Conservation (phyloP, 2,888 invertebrate species). For the Galerucella nymphaeae region DNA sequence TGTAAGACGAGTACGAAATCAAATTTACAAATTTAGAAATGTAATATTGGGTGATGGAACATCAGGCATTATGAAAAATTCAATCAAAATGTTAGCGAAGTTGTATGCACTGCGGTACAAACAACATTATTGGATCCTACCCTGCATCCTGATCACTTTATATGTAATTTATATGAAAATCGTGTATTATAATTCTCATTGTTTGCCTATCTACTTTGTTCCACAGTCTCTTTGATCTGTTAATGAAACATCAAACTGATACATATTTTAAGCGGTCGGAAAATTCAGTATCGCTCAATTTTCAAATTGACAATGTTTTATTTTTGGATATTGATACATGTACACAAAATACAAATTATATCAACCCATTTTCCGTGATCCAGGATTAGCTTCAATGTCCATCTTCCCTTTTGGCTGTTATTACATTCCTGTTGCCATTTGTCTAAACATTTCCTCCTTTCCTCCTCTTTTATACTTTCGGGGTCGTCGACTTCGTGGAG, state of each 20-base stretch:
- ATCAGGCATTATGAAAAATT: too few relatives aligned
- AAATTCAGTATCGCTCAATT: not conserved
- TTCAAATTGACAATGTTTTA: not conserved
- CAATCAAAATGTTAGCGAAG: too few relatives aligned
- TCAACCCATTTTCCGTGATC: not conserved
- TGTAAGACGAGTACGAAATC: slow-evolving; percentile 21
- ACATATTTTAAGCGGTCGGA: not conserved
- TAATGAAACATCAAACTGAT: slow-evolving; percentile 10
- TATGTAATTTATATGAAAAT: slow-evolving; percentile 14
- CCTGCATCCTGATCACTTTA: not conserved
- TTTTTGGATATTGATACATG: not conserved
- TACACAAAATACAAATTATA: not conserved
- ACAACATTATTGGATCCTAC: not conserved
- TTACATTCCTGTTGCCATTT: too few relatives aligned
- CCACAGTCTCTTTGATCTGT: slow-evolving; percentile 4
- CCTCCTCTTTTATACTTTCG: too few relatives aligned
- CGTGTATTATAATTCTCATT: slow-evolving; percentile 7
- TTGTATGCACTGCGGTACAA: not conserved
- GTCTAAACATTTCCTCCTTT: too few relatives aligned
- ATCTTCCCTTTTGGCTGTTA: too few relatives aligned
- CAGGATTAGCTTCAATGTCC: too few relatives aligned
- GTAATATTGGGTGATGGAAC: too few relatives aligned
- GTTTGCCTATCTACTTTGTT: not conserved
- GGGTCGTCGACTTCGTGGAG: too few relatives aligned
- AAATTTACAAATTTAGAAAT: not conserved